Percentiles rank a stretch among this genome's conserved stretches.
These are phyloP conservation scores for Struthio camelus DNA, from an alignment of 2,113 vertebrate genomes.

Conservation along the genomic window DNA sequence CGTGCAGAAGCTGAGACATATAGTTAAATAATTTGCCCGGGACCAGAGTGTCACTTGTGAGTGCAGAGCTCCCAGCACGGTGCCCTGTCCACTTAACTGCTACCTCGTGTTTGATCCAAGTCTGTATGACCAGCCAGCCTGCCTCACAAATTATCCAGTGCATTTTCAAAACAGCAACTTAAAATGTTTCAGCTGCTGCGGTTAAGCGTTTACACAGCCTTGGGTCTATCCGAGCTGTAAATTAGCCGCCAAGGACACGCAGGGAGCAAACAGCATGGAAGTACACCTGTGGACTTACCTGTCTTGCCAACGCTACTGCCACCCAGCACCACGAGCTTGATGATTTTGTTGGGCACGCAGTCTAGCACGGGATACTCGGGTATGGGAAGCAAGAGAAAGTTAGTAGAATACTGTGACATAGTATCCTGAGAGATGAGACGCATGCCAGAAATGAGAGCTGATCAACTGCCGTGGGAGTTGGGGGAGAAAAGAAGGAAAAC, in stretches of 20 bases:
- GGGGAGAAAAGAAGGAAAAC: background rate
- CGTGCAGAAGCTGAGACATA: background rate
- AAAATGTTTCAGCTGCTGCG: background rate
- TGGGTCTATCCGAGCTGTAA: background rate
- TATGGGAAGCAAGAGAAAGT: constrained; percentile 90
- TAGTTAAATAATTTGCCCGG: background rate
- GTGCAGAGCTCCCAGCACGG: background rate
- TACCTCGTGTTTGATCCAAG: background rate
- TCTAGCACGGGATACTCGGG: constrained; percentile 87
- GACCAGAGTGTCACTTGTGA: background rate
- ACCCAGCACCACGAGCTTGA: constrained; percentile 91
- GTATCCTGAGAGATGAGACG: constrained; percentile 71
- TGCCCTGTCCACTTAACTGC: background rate
- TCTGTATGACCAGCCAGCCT: background rate
- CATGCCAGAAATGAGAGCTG: constrained; percentile 66
- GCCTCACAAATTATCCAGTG: background rate
- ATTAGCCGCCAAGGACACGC: background rate
- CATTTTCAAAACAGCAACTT: background rate
- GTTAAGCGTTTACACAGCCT: background rate
- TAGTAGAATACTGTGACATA: constrained; percentile 88
- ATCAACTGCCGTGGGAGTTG: background rate
- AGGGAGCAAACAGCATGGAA: background rate
- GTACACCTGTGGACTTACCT: constrained; percentile 68
- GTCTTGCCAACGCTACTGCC: constrained; percentile 91
- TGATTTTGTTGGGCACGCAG: constrained; percentile 85